These are phyloP conservation scores for Glyptemys insculpta DNA, from an alignment of 2,797 vertebrate genomes.

Conservation along the genomic window DNA sequence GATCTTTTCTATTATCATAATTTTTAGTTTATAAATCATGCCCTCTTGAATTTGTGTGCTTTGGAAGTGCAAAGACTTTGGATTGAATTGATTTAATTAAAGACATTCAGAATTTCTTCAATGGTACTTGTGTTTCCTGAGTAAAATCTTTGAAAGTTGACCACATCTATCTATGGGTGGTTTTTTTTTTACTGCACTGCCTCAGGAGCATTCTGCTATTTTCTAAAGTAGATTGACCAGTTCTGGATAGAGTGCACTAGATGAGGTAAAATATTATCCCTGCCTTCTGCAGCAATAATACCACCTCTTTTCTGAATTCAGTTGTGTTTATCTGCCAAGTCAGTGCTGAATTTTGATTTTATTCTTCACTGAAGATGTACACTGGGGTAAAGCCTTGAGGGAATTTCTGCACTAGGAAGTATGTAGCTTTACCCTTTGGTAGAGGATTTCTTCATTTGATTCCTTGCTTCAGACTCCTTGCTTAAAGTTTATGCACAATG, in stretches of 20 bases:
- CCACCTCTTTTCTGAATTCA: neutral
- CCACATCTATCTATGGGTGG: neutral
- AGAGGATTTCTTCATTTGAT: neutral
- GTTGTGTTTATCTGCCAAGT: neutral
- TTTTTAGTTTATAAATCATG: conserved; percentile 39
- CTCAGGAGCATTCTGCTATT: neutral
- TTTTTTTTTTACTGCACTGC: neutral
- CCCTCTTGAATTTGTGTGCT: conserved; percentile 21
- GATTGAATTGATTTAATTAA: neutral
- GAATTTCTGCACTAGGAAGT: neutral
- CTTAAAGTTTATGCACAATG: neutral
- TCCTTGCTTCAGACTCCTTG: neutral
- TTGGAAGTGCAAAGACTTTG: conserved; percentile 38
- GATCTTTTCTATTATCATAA: conserved; percentile 11
- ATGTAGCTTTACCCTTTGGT: neutral
- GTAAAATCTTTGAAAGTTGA: conserved; percentile 9
- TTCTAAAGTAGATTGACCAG: neutral
- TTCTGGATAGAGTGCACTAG: neutral
- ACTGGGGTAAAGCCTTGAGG: neutral
- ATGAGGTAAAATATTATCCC: neutral
- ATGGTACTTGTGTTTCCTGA: neutral
- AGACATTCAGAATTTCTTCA: neutral
- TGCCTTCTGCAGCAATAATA: neutral
- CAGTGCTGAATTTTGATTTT: neutral
- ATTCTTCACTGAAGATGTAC: neutral